Evolutionary conservation across 1,140 invertebrate genomes (phyloP).

Genomic region (Polyergus mexicanus): DNA sequence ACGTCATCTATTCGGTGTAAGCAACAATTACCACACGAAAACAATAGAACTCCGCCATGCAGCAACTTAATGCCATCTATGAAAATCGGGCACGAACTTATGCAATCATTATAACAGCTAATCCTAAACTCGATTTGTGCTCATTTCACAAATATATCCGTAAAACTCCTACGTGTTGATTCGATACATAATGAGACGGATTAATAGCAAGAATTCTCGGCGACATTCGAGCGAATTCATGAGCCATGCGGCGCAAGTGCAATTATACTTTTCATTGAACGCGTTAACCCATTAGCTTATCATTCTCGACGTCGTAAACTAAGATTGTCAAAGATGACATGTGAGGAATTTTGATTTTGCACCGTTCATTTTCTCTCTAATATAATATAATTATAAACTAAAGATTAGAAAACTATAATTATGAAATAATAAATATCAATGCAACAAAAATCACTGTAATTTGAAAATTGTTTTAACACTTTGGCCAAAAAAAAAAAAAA

Average conservation of each 20-base stretch:
- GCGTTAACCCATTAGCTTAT: conserved; percentile 35
- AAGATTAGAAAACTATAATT: background rate
- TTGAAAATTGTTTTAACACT: background rate
- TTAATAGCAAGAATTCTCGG: conserved; percentile 66
- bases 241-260: conserved; percentile 51
- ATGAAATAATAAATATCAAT: background rate
- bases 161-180: conserved; percentile 40
- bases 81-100: too few relatives aligned
- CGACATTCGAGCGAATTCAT: conserved; percentile 31
- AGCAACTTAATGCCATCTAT: too few relatives aligned
- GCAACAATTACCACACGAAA: too few relatives aligned
- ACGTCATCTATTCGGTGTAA: too few relatives aligned
- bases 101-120: background rate
- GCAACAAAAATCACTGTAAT: background rate
- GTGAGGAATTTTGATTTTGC: background rate
- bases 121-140: background rate
- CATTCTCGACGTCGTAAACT: background rate
- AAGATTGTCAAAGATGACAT: background rate
- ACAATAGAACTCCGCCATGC: too few relatives aligned
- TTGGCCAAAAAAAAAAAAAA: background rate
- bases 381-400: background rate
- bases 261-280: conserved; percentile 64
- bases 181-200: conserved; percentile 61
- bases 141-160: conserved; percentile 53
- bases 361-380: too few relatives aligned